Conservation (phyloP, 1,140 invertebrate genomes). For the Ceratoteleas bidentatus region DNA sequence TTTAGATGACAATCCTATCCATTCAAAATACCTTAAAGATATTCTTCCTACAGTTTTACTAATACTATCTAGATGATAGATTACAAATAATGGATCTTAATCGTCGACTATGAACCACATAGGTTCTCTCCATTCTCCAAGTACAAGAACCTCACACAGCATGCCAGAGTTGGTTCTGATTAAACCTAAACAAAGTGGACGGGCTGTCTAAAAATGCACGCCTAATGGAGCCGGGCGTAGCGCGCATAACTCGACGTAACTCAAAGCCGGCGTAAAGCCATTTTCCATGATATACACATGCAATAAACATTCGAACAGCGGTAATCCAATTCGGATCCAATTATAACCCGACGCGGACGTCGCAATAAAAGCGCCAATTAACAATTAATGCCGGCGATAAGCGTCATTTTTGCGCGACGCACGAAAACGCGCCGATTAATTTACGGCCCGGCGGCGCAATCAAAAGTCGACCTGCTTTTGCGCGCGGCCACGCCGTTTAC, state of each 20-base stretch:
- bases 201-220: too few relatives aligned
- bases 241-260: neutral
- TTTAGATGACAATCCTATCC: too few relatives aligned
- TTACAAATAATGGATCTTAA: too few relatives aligned
- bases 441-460: conserved; percentile 4
- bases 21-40: too few relatives aligned
- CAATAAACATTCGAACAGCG: neutral
- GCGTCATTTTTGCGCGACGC: neutral
- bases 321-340: neutral
- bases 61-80: too few relatives aligned
- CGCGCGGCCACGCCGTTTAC: conserved; percentile 41
- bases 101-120: too few relatives aligned
- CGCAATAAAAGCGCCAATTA: neutral
- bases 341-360: neutral
- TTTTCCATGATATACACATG: neutral
- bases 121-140: too few relatives aligned
- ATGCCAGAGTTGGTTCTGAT: too few relatives aligned
- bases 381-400: neutral
- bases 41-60: too few relatives aligned
- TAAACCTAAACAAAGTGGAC: too few relatives aligned
- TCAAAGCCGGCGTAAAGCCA: neutral
- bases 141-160: too few relatives aligned
- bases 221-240: too few relatives aligned
- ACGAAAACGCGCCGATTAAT: conserved; percentile 7
- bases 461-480: conserved; percentile 45